Base-by-base conservation (phyloP, 2,888 invertebrate genomes). In the Eilema griseolum region DNA sequence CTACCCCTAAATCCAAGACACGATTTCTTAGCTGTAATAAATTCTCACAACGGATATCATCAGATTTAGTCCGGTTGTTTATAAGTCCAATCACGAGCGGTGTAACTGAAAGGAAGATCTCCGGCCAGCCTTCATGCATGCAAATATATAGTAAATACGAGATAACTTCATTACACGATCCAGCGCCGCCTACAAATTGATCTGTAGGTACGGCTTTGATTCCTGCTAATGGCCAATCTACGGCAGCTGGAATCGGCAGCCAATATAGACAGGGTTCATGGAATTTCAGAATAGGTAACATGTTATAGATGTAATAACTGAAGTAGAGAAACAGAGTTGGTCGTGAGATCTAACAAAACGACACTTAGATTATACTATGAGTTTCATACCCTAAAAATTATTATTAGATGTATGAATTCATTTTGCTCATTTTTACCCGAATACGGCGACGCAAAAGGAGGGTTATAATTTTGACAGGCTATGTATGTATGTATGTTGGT, bases 171-270 rank as follows among this genome's bases (percentile, higher is more conserved):
- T 41, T 24, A 16, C 24, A 37, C 4, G 37, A 37, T 23, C 23
- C 62, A 41, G 62, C 20, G 10, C 37, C 11, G 62, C 24, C 24
- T 62, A 62, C 37, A 62, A 62, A 62, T 62, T 62, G 37, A 62
- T 3, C 16, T 41, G 24, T 37, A 24, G 33, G 7, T 14, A 10
- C 37, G 24, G 16, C 62, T 62, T 62, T 62, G 62, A 62, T 62
- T 37, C 16, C n/a, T 23, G 37, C 41, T 24, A 41, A 62, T 41
- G 37, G 24, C 61, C 52, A 52, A 52, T 52, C 61, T 37, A 37
- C 37, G 10, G 37, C 16, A 24, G 24, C 16, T 37, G 2, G 16
- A 37, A 33, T 16, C 0, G 8, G 20, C 24, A 62, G 37, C 24
- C 37, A 20, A 41, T 41, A 16, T 62, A 24, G 62, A 62, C 16